These are phyloP conservation scores for Lophura swinhoii DNA, from an alignment of 2,797 vertebrate species.

Conservation along the genomic window DNA sequence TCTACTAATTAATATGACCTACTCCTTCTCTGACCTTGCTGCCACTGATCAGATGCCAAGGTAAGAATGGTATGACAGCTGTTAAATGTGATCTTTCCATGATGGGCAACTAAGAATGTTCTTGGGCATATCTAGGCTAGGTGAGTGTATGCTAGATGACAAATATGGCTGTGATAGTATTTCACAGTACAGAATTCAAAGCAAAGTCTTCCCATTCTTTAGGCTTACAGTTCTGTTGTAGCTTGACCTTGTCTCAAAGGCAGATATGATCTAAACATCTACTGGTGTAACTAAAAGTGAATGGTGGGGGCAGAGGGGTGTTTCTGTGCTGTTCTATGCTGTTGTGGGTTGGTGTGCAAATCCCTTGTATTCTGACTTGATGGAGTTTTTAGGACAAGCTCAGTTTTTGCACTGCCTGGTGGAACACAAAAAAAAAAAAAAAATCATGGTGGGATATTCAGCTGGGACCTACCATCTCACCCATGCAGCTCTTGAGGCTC, in stretches of 20 bases:
- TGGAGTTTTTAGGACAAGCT: background rate
- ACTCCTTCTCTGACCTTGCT: slow-evolving; percentile 81
- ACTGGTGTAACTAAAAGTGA: background rate
- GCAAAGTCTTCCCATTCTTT: background rate
- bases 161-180: background rate
- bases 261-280: background rate
- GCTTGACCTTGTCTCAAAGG: background rate
- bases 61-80: slow-evolving; percentile 73
- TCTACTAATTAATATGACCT: slow-evolving; percentile 85
- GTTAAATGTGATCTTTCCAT: background rate
- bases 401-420: background rate
- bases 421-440: background rate
- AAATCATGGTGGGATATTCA: background rate
- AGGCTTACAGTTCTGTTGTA: background rate
- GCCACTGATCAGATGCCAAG: slow-evolving; percentile 85
- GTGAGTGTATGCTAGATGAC: background rate
- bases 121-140: background rate
- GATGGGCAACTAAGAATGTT: background rate
- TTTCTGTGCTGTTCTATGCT: background rate
- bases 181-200: background rate
- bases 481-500: background rate
- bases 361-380: background rate
- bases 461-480: background rate
- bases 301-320: background rate
- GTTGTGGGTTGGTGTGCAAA: background rate